These are phyloP conservation scores for Lates japonicus DNA, from an alignment of 2,797 vertebrate species.

Conservation along the genomic window DNA sequence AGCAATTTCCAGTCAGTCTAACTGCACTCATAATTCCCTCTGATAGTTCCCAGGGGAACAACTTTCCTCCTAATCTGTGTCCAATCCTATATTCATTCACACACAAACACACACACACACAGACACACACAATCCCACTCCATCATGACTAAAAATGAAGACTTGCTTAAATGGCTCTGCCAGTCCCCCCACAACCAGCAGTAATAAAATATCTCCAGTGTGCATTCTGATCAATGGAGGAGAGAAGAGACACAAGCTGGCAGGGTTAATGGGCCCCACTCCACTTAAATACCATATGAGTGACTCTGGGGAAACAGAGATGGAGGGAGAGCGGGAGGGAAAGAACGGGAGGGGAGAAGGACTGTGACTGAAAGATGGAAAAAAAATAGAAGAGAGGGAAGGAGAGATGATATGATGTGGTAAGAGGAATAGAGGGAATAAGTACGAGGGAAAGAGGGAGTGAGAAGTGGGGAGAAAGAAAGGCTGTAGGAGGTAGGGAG, in stretches of 20 bases:
- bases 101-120: slow-evolving; percentile 33
- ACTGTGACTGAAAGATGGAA: slow-evolving; percentile 33
- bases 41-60: slow-evolving; percentile 56
- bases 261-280: slow-evolving; percentile 90
- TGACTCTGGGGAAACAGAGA: slow-evolving; percentile 81
- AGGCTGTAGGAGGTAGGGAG: background rate
- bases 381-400: slow-evolving; percentile 9
- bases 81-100: slow-evolving; percentile 28
- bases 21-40: slow-evolving; percentile 47
- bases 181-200: slow-evolving; percentile 74
- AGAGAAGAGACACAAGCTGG: slow-evolving; percentile 88
- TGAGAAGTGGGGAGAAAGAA: background rate
- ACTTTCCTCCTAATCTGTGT: slow-evolving; percentile 54
- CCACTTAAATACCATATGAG: slow-evolving; percentile 89
- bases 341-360: slow-evolving; percentile 9
- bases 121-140: slow-evolving; percentile 48
- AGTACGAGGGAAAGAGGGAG: background rate
- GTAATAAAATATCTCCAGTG: slow-evolving; percentile 94
- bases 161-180: slow-evolving; percentile 74
- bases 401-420: slow-evolving; percentile 8
- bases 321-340: slow-evolving; percentile 39
- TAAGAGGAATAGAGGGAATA: slow-evolving; percentile 21
- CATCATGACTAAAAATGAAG: slow-evolving; percentile 67
- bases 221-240: slow-evolving; percentile 94
- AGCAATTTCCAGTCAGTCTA: slow-evolving; percentile 28